Conservation (phyloP, 2,113 vertebrate species). For the Phodopus roborovskii region DNA sequence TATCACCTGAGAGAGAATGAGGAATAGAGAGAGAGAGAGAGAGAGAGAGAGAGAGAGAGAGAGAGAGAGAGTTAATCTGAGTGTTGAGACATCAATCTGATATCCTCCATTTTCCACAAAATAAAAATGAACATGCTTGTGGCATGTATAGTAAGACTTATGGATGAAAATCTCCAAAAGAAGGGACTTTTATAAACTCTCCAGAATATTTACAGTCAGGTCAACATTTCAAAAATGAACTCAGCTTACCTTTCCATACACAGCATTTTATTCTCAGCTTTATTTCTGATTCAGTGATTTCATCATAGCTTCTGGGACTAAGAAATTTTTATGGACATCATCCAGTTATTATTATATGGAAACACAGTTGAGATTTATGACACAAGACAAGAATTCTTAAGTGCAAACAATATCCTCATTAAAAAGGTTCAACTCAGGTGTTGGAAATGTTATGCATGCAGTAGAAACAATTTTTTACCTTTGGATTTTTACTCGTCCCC, state of each 20-base stretch:
- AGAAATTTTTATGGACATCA: not conserved
- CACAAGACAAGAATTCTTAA: not conserved
- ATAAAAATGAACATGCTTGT: not conserved
- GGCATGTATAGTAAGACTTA: not conserved
- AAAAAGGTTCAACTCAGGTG: not conserved
- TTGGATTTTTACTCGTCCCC: not conserved
- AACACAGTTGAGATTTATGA: not conserved
- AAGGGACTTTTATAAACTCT: not conserved
- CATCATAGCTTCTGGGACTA: not conserved
- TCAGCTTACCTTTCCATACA: not conserved
- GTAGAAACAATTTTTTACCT: not conserved
- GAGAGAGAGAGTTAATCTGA: not conserved
- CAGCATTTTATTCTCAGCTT: not conserved
- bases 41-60: too few relatives aligned
- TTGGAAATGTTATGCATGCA: not conserved
- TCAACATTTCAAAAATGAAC: slow-evolving; percentile 7
- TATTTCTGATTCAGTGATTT: not conserved
- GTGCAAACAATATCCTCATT: not conserved
- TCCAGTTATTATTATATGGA: not conserved
- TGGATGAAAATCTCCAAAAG: not conserved
- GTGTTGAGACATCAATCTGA: not conserved
- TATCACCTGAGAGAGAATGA: not conserved
- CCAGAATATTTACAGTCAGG: not conserved
- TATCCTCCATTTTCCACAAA: not conserved
- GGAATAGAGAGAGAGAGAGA: too few relatives aligned